Percentiles rank a stretch among this genome's conserved stretches.
Conservation (phyloP, 2,888 invertebrate genomes). For the Drosophila quinaria region DNA sequence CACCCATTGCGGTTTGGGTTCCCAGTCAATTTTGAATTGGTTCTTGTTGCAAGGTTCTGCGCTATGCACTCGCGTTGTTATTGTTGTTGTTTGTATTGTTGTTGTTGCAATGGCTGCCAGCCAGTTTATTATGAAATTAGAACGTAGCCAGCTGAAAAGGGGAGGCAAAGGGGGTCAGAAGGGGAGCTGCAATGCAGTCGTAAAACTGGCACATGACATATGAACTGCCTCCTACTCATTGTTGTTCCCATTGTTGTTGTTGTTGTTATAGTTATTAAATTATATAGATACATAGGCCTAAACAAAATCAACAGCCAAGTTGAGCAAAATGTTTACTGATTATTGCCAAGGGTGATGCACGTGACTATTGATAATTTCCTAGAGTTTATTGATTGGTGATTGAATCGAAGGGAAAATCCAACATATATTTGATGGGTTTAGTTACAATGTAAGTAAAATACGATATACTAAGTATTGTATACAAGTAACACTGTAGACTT, state of each 20-base stretch:
- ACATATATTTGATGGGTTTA: background rate
- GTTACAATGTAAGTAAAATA: background rate
- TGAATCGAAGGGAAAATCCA: background rate
- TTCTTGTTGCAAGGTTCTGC: slow-evolving; percentile 49
- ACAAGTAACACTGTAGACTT: background rate
- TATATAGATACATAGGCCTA: slow-evolving; percentile 46
- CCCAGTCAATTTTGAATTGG: slow-evolving; percentile 67
- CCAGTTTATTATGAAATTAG: slow-evolving; percentile 83
- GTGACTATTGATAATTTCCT: slow-evolving; percentile 36
- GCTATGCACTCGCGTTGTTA: slow-evolving; percentile 37
- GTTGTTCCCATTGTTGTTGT: slow-evolving; percentile 21
- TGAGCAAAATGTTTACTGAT: slow-evolving; percentile 57
- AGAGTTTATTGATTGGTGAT: slow-evolving; percentile 13
- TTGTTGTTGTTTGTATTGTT: slow-evolving; percentile 33
- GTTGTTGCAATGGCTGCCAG: slow-evolving; percentile 59
- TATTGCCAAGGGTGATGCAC: slow-evolving; percentile 71
- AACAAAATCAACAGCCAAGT: slow-evolving; percentile 40
- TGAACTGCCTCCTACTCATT: slow-evolving; percentile 55
- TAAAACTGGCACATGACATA: slow-evolving; percentile 77
- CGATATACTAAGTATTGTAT: background rate
- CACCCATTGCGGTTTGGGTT: slow-evolving; percentile 76
- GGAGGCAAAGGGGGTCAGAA: background rate
- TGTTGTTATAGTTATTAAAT: slow-evolving; percentile 70
- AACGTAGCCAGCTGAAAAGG: slow-evolving; percentile 54
- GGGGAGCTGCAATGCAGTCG: slow-evolving; percentile 68